Evolutionary conservation across 2,888 invertebrate species (phyloP).

Genomic region (Rotaria sp.): DNA sequence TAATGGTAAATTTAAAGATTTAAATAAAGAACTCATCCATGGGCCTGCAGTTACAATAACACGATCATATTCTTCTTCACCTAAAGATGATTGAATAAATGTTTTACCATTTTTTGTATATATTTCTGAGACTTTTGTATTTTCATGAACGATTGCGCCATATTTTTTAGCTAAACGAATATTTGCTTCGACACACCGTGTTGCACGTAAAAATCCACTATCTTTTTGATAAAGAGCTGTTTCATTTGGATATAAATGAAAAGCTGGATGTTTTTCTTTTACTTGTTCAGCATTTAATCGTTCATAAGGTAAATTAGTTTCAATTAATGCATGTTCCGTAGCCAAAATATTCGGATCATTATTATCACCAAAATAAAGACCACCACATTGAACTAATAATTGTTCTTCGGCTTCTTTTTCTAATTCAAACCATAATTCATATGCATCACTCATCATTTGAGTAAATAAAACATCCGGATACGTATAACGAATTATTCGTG

Average conservation of each 20-base stretch:
- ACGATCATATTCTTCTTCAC: conserved; percentile 25
- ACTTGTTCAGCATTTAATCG: not conserved
- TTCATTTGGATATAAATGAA: conserved; percentile 9
- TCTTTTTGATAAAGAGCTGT: not conserved
- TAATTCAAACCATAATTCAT: conserved; percentile 10
- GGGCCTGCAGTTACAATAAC: conserved; percentile 24
- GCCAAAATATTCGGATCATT: not conserved
- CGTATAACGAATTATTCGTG: conserved; percentile 31
- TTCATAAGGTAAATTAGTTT: not conserved
- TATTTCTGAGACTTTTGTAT: not conserved
- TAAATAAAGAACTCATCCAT: not conserved
- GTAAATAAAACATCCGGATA: not conserved
- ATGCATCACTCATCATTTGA: conserved; percentile 32
- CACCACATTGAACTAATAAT: conserved; percentile 7
- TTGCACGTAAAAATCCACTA: conserved; percentile 22
- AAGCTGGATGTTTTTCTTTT: not conserved
- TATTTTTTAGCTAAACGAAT: conserved; percentile 17
- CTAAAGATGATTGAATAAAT: not conserved
- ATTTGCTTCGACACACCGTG: conserved; percentile 27
- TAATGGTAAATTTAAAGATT: not conserved
- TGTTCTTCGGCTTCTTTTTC: conserved; percentile 19
- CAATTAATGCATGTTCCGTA: not conserved
- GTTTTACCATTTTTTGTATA: not conserved
- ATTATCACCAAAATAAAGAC: not conserved
- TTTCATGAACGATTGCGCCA: not conserved